Base-by-base conservation (phyloP, 2,888 invertebrate genomes). In the Plutella xylostella region DNA sequence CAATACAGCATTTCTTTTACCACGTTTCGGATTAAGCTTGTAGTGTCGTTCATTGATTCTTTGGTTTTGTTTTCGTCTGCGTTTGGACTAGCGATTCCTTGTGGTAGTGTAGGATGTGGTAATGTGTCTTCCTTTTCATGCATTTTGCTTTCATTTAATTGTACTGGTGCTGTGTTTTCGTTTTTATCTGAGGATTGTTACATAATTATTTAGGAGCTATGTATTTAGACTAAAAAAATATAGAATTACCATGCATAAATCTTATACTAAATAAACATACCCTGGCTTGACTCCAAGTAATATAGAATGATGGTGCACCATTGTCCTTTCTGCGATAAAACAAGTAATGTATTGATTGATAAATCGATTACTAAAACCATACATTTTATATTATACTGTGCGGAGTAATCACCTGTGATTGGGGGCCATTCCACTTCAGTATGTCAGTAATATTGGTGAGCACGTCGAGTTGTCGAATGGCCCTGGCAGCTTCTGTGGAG, bases 271-370 rank as follows among this genome's bases (percentile, higher is more conserved):
- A n/a, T n/a, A n/a, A n/a, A n/a, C n/a, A n/a, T n/a, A n/a, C 19
- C 20, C 4, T 14, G 25, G 51, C 49, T 54, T 52, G 55, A 48
- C 43, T 59, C 54, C 28, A 63, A 51, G 48, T 63, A 58, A 45
- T 68, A 67, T 42, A 79, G 57, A 50, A 73, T 68, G 9, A 78
- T 57, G 2, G 60, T 65, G 11, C 71, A 61, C 77, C 77, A 79
- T 54, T 77, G 69, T 20, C 70, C 69, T 48, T 71, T 54, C 80
- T 82, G 64, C 37, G 62, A 66, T 18, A 42, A 42, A 44, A 25
- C 21, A 41, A 42, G 41, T 12, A 37, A 39, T 25, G 9, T 39
- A 19, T 15, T 22, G 9, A 14, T 20, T 22, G 6, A n/a, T n/a
- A n/a, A n/a, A 9, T 6, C 22, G 4, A 12, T 28, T 28, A 28